Evolutionary conservation across 2,888 invertebrate species (phyloP).

Genomic region (Clostera curtula): DNA sequence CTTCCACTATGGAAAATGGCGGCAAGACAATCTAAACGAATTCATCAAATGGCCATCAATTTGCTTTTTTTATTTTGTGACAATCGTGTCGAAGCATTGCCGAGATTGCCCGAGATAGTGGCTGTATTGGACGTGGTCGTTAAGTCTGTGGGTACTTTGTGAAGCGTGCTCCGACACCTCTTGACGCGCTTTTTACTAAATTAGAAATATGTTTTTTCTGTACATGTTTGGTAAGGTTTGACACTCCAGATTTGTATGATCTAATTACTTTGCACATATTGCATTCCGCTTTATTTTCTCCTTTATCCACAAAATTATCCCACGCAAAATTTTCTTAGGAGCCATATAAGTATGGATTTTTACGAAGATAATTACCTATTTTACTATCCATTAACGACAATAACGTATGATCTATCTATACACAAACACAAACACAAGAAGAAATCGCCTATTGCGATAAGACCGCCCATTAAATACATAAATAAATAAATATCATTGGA

Average conservation of each 20-base stretch:
- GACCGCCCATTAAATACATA: too few relatives aligned
- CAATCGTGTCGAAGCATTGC: slow-evolving; percentile 4
- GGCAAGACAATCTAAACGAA: slow-evolving; percentile 14
- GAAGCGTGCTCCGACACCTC: background rate
- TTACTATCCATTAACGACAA: too few relatives aligned
- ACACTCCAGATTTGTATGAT: slow-evolving; percentile 6
- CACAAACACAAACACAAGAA: too few relatives aligned
- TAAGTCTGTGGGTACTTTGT: background rate
- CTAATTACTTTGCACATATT: slow-evolving; percentile 10
- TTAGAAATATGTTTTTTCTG: slow-evolving; percentile 9
- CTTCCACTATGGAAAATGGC: slow-evolving; percentile 15
- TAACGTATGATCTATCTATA: too few relatives aligned
- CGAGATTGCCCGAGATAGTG: background rate
- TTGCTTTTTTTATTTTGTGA: slow-evolving; percentile 10
- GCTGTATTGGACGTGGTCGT: background rate
- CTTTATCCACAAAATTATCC: slow-evolving; percentile 13
- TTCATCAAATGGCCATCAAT: slow-evolving; percentile 15
- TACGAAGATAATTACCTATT: too few relatives aligned
- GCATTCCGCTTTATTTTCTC: slow-evolving; percentile 9
- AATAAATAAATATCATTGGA: too few relatives aligned
- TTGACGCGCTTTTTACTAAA: slow-evolving; percentile 6
- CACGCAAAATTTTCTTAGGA: slow-evolving; percentile 12
- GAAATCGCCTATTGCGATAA: too few relatives aligned
- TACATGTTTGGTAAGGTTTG: slow-evolving; percentile 10
- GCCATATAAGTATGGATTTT: too few relatives aligned